Evolutionary conservation across 2,888 invertebrate species (phyloP), one percentile per base, ranked within the genome.

Genomic region (Caenorhabditis japonica): DNA sequence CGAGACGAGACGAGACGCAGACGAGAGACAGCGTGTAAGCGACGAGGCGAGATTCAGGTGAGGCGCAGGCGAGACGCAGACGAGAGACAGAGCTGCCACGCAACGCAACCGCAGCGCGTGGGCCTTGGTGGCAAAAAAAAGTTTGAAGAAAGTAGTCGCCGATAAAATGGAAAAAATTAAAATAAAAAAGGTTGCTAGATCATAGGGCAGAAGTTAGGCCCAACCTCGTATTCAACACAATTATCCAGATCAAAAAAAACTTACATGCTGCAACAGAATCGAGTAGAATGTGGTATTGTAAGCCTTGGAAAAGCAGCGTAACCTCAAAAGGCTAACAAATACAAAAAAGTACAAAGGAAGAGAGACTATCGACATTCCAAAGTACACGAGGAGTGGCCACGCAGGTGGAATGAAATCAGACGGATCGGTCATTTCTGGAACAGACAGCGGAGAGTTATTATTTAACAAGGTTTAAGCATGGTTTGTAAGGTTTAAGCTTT

Each of bases 261-360:
- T 56, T 13, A 71, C 71, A 52, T 71, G 71, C 25, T 71, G 71
- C 19, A 71, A 36, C 0, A 71, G 19, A 30, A 71, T 38, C 4
- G 62, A 47, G 39, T 71, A 71, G 25, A 71, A 71, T 3, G 71
- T 71, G 17, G 43, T 52, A 12, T 44, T 49, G 44, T 56, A 71
- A 10, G 39, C 10, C 25, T 52, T 62, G 5, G 70, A 61, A 21
- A 41, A 33, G 19, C 41, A 49, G 25, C 70, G 61, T 21, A 70
- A 39, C 33, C 51, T 44, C 0, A 61, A 8, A 30, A 70, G 59
- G 23, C 43, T 56, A 3, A 56, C 30, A 15, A 55, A 43, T 3
- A 70, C 70, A 7, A 49, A 5, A 7, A 70, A 30, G 38, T 70
- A 70, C n/a, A 61, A 4, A 3, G 70, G 70, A n/a, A 70, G 27